Base-by-base conservation (phyloP, 2,888 invertebrate species). In the Aelia acuminata region DNA sequence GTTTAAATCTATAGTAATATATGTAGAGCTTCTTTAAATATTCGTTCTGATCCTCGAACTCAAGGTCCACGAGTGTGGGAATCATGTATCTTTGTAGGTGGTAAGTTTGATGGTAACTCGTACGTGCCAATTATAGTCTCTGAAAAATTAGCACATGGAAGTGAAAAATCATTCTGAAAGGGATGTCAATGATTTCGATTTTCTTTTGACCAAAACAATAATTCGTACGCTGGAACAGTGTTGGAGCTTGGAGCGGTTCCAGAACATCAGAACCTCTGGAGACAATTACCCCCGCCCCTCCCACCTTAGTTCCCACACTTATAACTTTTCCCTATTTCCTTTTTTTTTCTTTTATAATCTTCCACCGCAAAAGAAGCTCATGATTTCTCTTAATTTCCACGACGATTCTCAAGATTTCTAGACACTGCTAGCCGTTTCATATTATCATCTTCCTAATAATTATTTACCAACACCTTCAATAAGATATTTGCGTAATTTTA, bases 321-420 rank as follows among this genome's bases (percentile, higher is more conserved):
- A 26, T 57, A 57, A 57, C 57, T 57, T 57, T 57, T 63, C 63
- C 63, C 63, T 31, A 18, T 15, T 63, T n/a, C n/a, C 63, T 18
- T 63, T 63, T 31, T 63, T 57, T 63, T 31, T 26, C 26, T 5
- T 18, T 26, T 57, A 63, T 31, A 63, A 18, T 63, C n/a, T 18
- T 31, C 31, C 15, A 35, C 63, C 31, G 31, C 31, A 31, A 63
- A 63, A 31, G 63, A 63, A 4, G 26, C 8, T 31, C 31, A 31
- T 63, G 57, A 57, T 57, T 57, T 57, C 26, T 26, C 57, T 57
- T 11, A 63, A 63, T 63, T 63, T 31, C 31, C n/a, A 26, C 57
- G 4, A 57, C n/a, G 15, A 63, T 63, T 63, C 63, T 63, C 63
- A 63, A 63, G 31, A 26, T 63, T 63, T 63, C 63, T 63, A 63